Evolutionary conservation across 2,888 invertebrate species (phyloP).

Genomic region (Brachylomia viminalis): DNA sequence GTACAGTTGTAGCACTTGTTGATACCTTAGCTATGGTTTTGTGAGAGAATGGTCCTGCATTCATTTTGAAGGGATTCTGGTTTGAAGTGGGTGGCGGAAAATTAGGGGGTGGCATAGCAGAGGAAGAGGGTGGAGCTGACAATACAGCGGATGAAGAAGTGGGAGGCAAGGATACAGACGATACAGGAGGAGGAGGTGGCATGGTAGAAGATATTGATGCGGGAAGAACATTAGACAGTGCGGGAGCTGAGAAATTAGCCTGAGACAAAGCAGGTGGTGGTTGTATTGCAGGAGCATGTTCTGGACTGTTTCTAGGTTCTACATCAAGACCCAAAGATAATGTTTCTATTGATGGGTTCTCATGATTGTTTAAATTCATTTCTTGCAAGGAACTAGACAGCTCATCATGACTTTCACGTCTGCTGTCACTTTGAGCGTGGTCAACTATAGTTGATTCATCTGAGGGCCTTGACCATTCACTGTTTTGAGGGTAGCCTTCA

Average conservation of each 20-base stretch:
- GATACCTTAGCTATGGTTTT: conserved; percentile 78
- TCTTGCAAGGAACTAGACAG: conserved; percentile 81
- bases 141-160: conserved; percentile 49
- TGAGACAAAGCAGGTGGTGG: conserved; percentile 69
- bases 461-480: conserved; percentile 79
- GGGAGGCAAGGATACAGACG: conserved; percentile 52
- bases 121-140: conserved; percentile 51
- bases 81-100: conserved; percentile 74
- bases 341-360: conserved; percentile 71
- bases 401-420: conserved; percentile 79
- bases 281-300: conserved; percentile 57
- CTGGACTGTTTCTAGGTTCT: conserved; percentile 62
- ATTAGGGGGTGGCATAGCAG: conserved; percentile 72
- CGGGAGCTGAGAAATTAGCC: conserved; percentile 66
- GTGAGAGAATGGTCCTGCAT: conserved; percentile 87
- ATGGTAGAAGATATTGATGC: conserved; percentile 50
- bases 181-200: conserved; percentile 63
- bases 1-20: conserved; percentile 70
- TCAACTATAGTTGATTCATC: conserved; percentile 74
- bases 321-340: conserved; percentile 56
- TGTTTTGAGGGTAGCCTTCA: conserved; percentile 76
- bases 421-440: conserved; percentile 70
- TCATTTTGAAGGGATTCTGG: conserved; percentile 85
- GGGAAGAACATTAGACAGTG: conserved; percentile 48
- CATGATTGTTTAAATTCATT: conserved; percentile 81